A percentile compares a stretch with the other conserved stretches of the same genome.
These are phyloP conservation scores for Trisateles emortualis DNA, from an alignment of 2,888 invertebrate genomes.

Conservation along the genomic window DNA sequence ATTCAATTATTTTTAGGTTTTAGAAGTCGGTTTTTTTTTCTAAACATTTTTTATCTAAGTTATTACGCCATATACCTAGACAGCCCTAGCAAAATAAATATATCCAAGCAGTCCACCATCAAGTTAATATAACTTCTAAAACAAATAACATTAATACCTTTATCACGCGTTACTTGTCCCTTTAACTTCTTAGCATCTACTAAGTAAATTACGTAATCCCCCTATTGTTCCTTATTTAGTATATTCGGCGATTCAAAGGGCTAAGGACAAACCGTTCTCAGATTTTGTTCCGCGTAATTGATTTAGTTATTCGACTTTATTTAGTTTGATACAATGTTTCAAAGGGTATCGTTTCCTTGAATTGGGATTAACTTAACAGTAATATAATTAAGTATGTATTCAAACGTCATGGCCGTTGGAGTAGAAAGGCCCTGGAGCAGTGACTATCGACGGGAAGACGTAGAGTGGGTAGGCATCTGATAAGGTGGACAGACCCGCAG, in stretches of 20 bases:
- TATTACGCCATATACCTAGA: too few species aligned
- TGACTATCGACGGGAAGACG: too few species aligned
- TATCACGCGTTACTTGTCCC: background rate
- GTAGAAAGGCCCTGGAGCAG: too few species aligned
- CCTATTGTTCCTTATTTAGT: slow-evolving; percentile 7
- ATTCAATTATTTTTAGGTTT: too few species aligned
- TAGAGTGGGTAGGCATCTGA: too few species aligned
- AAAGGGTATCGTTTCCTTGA: background rate
- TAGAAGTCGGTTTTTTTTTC: too few species aligned
- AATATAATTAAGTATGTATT: background rate
- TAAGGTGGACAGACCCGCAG: too few species aligned
- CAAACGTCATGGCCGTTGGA: too few species aligned
- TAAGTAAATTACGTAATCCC: slow-evolving; percentile 7
- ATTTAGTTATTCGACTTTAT: background rate
- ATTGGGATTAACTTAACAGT: background rate
- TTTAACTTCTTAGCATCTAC: slow-evolving; percentile 6
- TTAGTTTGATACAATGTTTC: background rate
- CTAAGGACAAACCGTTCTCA: background rate
- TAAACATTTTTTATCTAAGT: too few species aligned
- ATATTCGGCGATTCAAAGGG: slow-evolving; percentile 2
- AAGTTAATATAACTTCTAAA: slow-evolving; percentile 1
- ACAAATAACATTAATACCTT: background rate
- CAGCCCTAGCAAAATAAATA: too few species aligned
- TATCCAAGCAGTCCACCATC: background rate
- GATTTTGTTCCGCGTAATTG: slow-evolving; percentile 3